Evolutionary conservation across 37 sponge, comb jelly and placozoan species (phyloP).

Genomic region (Dysidea cf. avara): DNA sequence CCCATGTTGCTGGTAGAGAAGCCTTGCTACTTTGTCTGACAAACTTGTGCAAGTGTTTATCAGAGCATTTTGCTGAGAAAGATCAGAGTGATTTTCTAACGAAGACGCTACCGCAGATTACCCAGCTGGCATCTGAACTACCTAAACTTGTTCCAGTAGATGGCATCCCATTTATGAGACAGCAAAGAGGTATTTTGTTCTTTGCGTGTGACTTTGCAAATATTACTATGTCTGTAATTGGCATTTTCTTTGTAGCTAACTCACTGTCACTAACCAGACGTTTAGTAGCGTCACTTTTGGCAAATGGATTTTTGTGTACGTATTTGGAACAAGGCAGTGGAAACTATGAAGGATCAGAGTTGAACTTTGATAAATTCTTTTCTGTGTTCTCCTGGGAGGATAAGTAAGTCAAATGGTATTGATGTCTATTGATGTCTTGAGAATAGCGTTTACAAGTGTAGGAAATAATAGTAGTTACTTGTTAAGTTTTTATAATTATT

Average conservation of each 20-base stretch:
- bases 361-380: constrained; percentile 65
- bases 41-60: constrained; percentile 41
- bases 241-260: constrained; percentile 25
- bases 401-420: constrained; percentile 27
- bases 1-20: no score
- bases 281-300: constrained; percentile 59
- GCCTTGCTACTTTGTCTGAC: not conserved
- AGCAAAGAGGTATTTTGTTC: constrained; percentile 58
- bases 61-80: constrained; percentile 26
- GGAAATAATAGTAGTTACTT: no score
- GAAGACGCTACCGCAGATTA: constrained; percentile 52
- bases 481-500: no score
- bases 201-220: no score
- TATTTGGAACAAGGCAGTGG: constrained; percentile 21
- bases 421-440: not conserved
- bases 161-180: constrained; percentile 57
- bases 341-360: not conserved
- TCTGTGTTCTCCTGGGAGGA: constrained; percentile 16
- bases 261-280: constrained; percentile 50
- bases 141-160: constrained; percentile 42
- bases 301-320: constrained; percentile 74
- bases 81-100: constrained; percentile 53
- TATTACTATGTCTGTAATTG: no score
- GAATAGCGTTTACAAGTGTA: no score
- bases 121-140: constrained; percentile 48